Evolutionary conservation across 2,113 vertebrate species (phyloP).

Genomic region (Varanus salvator): DNA sequence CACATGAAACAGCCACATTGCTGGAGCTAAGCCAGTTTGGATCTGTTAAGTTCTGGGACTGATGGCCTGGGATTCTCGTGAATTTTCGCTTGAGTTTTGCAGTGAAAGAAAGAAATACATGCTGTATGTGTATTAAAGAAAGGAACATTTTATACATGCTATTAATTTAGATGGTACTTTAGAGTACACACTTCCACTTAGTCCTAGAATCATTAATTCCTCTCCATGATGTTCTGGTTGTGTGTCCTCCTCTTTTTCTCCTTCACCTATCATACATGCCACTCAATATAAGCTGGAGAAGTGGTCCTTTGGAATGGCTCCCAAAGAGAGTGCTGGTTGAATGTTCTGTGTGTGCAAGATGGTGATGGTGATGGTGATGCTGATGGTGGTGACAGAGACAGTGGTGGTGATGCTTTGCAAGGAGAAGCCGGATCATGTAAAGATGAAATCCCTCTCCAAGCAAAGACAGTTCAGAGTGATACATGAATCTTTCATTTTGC

Average conservation of each 20-base stretch:
- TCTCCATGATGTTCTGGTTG: neutral
- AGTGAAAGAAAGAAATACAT: no score
- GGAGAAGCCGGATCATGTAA: constrained; percentile 63
- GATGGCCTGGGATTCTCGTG: no score
- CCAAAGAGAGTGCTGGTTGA: neutral
- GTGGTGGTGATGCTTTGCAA: constrained; percentile 29
- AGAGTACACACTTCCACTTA: neutral
- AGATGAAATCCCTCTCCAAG: constrained; percentile 71
- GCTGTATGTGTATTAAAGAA: no score
- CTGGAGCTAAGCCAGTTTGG: no score
- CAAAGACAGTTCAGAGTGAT: constrained; percentile 75
- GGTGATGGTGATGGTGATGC: neutral
- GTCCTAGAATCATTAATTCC: neutral
- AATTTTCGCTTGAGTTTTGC: no score
- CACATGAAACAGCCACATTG: no score
- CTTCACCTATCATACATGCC: no score
- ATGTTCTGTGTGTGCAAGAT: constrained; percentile 28
- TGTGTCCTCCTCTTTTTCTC: neutral
- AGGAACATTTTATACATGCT: no score
- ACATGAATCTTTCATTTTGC: constrained; percentile 74
- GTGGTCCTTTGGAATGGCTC: constrained; percentile 26
- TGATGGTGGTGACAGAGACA: no score
- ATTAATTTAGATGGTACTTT: neutral
- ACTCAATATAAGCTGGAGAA: neutral
- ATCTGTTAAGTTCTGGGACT: no score